A percentile compares a stretch with the other conserved stretches of the same genome.
These are phyloP conservation scores for Tinea semifulvella DNA, from an alignment of 2,888 invertebrate species.

Conservation along the genomic window DNA sequence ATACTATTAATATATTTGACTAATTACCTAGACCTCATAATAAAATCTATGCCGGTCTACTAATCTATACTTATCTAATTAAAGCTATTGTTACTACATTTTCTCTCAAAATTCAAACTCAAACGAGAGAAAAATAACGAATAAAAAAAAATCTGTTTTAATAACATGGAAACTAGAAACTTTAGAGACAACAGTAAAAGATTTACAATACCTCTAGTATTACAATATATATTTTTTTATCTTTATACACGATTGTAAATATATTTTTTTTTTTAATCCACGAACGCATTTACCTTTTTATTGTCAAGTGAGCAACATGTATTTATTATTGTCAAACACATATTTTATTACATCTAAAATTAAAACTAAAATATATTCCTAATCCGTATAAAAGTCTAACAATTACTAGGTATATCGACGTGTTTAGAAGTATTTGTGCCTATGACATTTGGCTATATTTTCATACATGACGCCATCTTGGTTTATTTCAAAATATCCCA, in stretches of 20 bases:
- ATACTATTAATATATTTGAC: too few relatives aligned
- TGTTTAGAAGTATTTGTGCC: constrained; percentile 2
- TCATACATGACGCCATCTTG: too few relatives aligned
- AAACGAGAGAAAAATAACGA: constrained; percentile 9
- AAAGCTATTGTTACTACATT: constrained; percentile 55
- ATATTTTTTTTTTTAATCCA: background rate
- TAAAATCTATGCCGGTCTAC: background rate
- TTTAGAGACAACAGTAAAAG: background rate
- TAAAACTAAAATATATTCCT: constrained; percentile 2
- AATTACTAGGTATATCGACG: background rate
- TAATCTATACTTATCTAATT: constrained; percentile 26
- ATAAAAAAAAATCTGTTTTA: constrained; percentile 1
- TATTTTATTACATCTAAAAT: too few relatives aligned
- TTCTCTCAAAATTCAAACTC: constrained; percentile 9
- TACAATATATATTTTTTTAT: background rate
- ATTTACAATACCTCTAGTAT: background rate
- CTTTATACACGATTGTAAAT: background rate
- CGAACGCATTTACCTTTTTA: too few relatives aligned
- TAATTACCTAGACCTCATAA: background rate
- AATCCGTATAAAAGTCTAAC: background rate
- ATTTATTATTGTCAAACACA: constrained; percentile 7
- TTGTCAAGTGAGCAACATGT: too few relatives aligned
- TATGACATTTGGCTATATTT: constrained; percentile 8
- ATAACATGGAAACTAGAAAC: background rate
- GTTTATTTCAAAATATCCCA: too few relatives aligned